Evolutionary conservation across 2,888 invertebrate genomes (phyloP).

Genomic region (Ichneumoninae sp.): DNA sequence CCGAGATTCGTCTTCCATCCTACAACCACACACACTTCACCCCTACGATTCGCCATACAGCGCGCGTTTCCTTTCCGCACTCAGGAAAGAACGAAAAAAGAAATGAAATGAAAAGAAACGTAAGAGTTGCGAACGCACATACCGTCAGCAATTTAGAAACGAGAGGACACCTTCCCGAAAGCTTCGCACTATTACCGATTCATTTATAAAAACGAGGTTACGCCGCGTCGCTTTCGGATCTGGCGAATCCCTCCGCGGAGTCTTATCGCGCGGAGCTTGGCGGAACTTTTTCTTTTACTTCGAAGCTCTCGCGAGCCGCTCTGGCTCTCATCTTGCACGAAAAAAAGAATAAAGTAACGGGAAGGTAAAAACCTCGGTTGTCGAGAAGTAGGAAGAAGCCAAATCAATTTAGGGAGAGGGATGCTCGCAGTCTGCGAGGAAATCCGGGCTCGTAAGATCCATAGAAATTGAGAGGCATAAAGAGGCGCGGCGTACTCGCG

Average conservation of each 20-base stretch:
- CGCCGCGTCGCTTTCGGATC: neutral
- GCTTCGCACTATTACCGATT: slow-evolving; percentile 10
- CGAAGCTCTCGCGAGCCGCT: neutral
- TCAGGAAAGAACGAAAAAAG: slow-evolving; percentile 12
- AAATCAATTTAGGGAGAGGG: slow-evolving; percentile 60
- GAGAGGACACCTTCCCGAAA: slow-evolving; percentile 44
- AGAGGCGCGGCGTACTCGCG: slow-evolving; percentile 67
- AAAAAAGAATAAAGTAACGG: slow-evolving; percentile 5
- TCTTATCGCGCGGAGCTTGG: slow-evolving; percentile 35
- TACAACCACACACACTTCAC: neutral
- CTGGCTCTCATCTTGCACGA: slow-evolving; percentile 11
- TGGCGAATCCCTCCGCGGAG: slow-evolving; percentile 35
- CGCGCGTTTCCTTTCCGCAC: slow-evolving; percentile 37
- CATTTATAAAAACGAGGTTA: slow-evolving; percentile 11
- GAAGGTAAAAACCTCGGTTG: slow-evolving; percentile 14
- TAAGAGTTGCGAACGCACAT: neutral
- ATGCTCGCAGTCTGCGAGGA: slow-evolving; percentile 74
- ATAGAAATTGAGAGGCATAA: slow-evolving; percentile 78
- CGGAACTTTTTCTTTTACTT: neutral
- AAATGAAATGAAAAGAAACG: slow-evolving; percentile 7
- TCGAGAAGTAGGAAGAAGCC: slow-evolving; percentile 55
- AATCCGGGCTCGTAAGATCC: slow-evolving; percentile 81
- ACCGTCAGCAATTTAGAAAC: slow-evolving; percentile 42
- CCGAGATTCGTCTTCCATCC: neutral
- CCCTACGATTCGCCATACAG: neutral